Evolutionary conservation across 2,888 invertebrate species (phyloP).

Genomic region (Phaonia tiefii): DNA sequence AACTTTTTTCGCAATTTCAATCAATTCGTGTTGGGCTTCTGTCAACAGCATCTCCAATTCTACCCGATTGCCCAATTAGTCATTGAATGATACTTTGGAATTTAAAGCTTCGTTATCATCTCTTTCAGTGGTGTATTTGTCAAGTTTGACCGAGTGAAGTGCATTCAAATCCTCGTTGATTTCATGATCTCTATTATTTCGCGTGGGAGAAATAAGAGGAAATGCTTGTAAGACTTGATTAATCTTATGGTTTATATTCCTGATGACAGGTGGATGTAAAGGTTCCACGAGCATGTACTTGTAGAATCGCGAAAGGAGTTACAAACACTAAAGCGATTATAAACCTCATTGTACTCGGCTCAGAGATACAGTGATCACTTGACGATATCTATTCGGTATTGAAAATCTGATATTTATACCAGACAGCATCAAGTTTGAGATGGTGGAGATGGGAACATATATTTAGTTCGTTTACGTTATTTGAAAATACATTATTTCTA

Average conservation of each 20-base stretch:
- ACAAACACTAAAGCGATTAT: neutral
- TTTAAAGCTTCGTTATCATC: neutral
- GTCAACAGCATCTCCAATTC: neutral
- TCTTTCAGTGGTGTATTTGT: neutral
- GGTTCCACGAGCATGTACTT: neutral
- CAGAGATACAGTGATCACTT: neutral
- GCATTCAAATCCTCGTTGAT: neutral
- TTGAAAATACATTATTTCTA: too few relatives aligned
- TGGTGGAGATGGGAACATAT: too few relatives aligned
- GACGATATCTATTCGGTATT: neutral
- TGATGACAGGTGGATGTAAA: constrained; percentile 15
- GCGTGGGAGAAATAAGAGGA: neutral
- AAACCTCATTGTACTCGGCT: neutral
- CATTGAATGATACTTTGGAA: neutral
- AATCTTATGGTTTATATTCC: constrained; percentile 21
- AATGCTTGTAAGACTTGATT: neutral
- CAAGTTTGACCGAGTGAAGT: neutral
- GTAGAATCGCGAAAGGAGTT: neutral
- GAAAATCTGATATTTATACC: neutral
- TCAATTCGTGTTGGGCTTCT: neutral
- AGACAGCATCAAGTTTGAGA: too few relatives aligned
- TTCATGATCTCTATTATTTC: neutral
- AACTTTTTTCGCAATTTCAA: neutral
- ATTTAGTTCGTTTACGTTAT: too few relatives aligned
- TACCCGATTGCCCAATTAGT: neutral